Evolutionary conservation across 1,140 invertebrate species (phyloP).

Genomic region (Drosophila malerkotliana): DNA sequence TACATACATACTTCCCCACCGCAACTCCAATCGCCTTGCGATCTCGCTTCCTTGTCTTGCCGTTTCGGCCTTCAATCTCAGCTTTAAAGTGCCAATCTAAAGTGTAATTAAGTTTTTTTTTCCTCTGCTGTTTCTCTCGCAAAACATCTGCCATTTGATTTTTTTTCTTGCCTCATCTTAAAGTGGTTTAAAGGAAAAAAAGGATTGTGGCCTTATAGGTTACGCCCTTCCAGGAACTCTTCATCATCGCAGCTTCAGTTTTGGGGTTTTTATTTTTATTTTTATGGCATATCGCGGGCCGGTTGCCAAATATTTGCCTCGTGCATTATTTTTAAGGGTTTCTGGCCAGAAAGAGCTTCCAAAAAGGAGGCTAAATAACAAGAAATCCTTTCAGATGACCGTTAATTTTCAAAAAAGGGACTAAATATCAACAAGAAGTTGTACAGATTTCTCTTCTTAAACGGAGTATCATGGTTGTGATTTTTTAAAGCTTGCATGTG

Average conservation of each 20-base stretch:
- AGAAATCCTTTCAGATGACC: conserved; percentile 9
- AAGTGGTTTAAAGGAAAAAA: conserved; percentile 34
- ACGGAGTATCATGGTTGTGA: not conserved
- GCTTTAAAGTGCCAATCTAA: conserved; percentile 59
- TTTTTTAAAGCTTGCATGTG: not conserved
- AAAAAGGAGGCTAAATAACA: conserved; percentile 18
- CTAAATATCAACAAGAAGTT: not conserved
- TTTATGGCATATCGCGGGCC: conserved; percentile 9
- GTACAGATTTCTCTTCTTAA: conserved; percentile 1
- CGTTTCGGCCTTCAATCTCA: conserved; percentile 75
- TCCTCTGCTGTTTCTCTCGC: conserved; percentile 8
- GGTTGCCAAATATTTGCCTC: conserved; percentile 47
- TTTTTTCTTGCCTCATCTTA: conserved; percentile 37
- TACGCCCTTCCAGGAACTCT: conserved; percentile 56
- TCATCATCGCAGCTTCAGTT: conserved; percentile 24
- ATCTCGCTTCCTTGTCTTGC: conserved; percentile 7
- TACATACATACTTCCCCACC: conserved; percentile 30
- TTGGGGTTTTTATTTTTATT: not conserved
- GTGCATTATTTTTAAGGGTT: conserved; percentile 33
- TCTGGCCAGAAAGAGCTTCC: conserved; percentile 8
- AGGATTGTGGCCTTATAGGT: conserved; percentile 16
- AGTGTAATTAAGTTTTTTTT: conserved; percentile 75
- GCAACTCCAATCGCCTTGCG: no score
- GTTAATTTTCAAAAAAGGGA: conserved; percentile 1
- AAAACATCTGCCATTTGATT: conserved; percentile 67